Evolutionary conservation across 2,888 invertebrate species (phyloP), one percentile per base, ranked within the genome.

Genomic region (Drosophila anomalata): DNA sequence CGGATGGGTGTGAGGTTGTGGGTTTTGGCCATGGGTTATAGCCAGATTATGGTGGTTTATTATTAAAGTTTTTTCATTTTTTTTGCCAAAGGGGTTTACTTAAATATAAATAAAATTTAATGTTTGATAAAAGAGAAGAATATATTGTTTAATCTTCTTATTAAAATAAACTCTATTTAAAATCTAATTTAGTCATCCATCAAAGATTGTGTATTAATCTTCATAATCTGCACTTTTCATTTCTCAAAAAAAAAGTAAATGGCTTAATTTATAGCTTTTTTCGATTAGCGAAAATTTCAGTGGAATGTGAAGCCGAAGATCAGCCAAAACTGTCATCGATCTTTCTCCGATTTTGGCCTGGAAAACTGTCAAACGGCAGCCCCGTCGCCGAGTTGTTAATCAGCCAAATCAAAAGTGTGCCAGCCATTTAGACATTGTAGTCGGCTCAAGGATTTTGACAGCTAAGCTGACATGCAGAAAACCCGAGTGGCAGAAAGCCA

Each of bases 341-440:
- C 69, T 69, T 39, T 55, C 72, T 70, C 61, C 24, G 46, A 29
- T 52, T 69, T 57, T 69, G 57, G 46, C 9, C 17, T 31, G 63
- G 58, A 52, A 79, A 80, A 55, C 76, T 86, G 80, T 83, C 80
- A 86, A 80, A 54, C 65, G 66, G 67, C 56, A 51, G 65, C 53
- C 24, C 31, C 46, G 17, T 12, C 53, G 62, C 31, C 57, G 54
- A 57, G 58, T 65, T 75, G 58, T 65, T 77, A 86, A 86, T 83
- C 80, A 79, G 69, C 71, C 29, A 52, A 52, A 72, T 72, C 62
- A 72, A 62, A 71, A 71, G 70, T 71, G 70, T 71, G 70, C 73
- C 70, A 71, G 31, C 73, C 71, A 72, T 71, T 71, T 71, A 72
- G 73, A 72, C 73, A 72, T 72, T 71, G 73, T 71, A 71, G 44